Evolutionary conservation across 2,113 vertebrate genomes (phyloP), one percentile per base, ranked within the genome.

Genomic region (Microtus oregoni): DNA sequence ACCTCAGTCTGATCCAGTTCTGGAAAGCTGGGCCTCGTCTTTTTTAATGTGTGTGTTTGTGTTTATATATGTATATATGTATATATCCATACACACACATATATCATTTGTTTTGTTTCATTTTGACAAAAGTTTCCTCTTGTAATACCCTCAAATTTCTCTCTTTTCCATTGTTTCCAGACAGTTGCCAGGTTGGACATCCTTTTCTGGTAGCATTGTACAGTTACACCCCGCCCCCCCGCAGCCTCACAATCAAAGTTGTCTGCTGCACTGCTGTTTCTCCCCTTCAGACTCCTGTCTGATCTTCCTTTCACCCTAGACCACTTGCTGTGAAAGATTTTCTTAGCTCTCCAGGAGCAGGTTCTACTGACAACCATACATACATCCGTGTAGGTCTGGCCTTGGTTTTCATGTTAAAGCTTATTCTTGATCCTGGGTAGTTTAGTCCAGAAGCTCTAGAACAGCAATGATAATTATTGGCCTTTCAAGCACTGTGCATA

Each of bases 331-430:
- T 44, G 47, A 92, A 85, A 92, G 32, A 63, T n/a, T 55, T 83
- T 28, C 32, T 52, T 44, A 87, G 22, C 47, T 95, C 13, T 67
- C 61, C 14, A 0, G 55, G 44, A 81, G 79, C 30, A 50, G 15
- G 76, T 67, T 94, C 58, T n/a, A 68, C 68, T 89, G 78, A 68
- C 0, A 87, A 5, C 28, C 88, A n/a, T 5, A 67, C 82, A n/a
- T 4, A 61, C 0, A 4, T 17, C 8, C 70, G 11, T 41, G 87
- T 83, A 92, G 78, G 67, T 77, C 35, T 91, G 30, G 28, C 17
- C 26, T 94, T 94, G 2, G 20, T 95, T 86, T 86, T 3, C 61
- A 88, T 79, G 50, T 55, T 78, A 93, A 94, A 82, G 89, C 44
- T 47, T 94, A 82, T 92, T 86, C 61, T 70, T 82, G n/a, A 82